These are phyloP conservation scores for chimpanzee (Pan troglodytes) DNA, from an alignment of 2,113 vertebrate genomes.

Conservation along the genomic window DNA sequence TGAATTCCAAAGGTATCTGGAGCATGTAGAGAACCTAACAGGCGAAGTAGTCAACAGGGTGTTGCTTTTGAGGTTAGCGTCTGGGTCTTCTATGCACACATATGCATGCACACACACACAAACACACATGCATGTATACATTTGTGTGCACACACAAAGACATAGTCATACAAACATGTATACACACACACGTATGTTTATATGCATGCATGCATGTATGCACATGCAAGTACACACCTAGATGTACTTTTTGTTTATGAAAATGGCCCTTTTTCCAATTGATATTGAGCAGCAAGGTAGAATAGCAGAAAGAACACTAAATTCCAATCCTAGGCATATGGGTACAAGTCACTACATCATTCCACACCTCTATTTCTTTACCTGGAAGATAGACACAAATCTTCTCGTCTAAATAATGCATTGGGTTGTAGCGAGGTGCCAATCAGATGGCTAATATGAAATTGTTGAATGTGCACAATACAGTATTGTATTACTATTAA, in stretches of 20 bases:
- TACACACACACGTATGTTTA: fast-evolving
- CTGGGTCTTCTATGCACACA: neutral
- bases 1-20: neutral
- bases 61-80: neutral
- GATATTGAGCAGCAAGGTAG: neutral
- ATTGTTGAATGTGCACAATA: neutral
- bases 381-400: neutral
- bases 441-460: neutral
- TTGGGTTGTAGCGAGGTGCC: neutral
- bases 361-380: neutral
- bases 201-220: neutral
- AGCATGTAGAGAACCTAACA: neutral
- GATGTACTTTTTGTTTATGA: neutral
- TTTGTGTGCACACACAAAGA: neutral
- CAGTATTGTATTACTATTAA: neutral
- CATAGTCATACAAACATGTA: neutral
- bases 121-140: neutral
- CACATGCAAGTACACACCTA: neutral
- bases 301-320: neutral
- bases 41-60: fast-evolving
- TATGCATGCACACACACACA: neutral
- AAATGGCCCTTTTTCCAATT: neutral
- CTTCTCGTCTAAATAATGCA: neutral
- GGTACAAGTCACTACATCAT: neutral
- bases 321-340: neutral